Evolutionary conservation across 2,888 invertebrate species (phyloP), one percentile per base, ranked within the genome.

Genomic region (Zygogramma bicolorata): DNA sequence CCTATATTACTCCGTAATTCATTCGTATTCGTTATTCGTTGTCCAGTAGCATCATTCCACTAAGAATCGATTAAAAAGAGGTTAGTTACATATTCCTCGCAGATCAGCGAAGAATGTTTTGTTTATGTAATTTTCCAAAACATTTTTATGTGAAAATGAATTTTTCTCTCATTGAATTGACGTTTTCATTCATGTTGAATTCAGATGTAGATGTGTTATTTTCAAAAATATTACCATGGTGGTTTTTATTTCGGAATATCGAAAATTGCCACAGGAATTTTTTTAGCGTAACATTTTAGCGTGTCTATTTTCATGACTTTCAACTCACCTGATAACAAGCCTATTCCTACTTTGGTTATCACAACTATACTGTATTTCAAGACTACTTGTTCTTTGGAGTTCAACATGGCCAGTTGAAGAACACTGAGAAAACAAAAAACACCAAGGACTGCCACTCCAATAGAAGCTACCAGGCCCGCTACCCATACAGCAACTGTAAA

Each of bases 321-420:
- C 73, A 10, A 90, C 92, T 92, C 86, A 96, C 96, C 93, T 80
- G 94, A 93, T 81, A 95, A 84, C 53, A 95, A 89, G 49, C 94
- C 92, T 77, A 95, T 88, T 66, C 94, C 92, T 77, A 96, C 90
- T 88, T 96, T 96, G 82, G 92, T 88, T 87, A 95, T 92, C 73
- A 96, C 92, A 65, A 94, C 91, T 76, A 91, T 89, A 75, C 93
- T 92, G 88, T 95, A 96, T 82, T 93, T 92, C 88, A 95, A 88
- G 75, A 93, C 91, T 75, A 96, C 93, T 83, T 92, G 92, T 85
- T 95, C 95, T 84, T 93, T 93, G 63, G 95, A 95, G 65, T 94
- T 93, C 82, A 95, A 92, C 95, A 96, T 95, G 76, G 95, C 94
- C 78, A 96, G 90, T 86, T 96, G 96, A 76, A 96, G 90, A 74